These are phyloP conservation scores for Macroglossus sobrinus DNA, from an alignment of 2,113 vertebrate genomes.

Conservation along the genomic window DNA sequence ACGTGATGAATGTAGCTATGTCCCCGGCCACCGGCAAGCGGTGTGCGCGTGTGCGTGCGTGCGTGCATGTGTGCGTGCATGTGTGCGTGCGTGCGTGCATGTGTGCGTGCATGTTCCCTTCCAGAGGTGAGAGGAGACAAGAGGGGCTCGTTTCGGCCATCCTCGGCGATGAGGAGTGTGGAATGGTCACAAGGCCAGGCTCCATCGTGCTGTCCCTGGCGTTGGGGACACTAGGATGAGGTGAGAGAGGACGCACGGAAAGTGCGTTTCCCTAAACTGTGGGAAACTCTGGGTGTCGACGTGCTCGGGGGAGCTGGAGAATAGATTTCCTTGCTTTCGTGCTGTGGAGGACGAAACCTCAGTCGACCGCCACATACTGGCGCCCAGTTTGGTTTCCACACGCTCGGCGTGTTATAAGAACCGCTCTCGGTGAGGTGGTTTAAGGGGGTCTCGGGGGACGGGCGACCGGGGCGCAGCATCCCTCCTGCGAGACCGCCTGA, in stretches of 20 bases:
- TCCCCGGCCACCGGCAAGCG: background rate
- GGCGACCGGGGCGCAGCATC: background rate
- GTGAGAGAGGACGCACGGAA: background rate
- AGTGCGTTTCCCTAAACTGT: background rate
- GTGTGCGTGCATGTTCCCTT: background rate
- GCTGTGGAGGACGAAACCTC: background rate
- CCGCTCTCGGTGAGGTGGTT: background rate
- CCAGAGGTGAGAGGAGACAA: background rate
- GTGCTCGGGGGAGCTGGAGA: background rate
- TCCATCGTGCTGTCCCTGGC: background rate
- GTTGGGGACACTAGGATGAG: background rate
- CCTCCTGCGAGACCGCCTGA: background rate
- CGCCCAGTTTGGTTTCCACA: background rate
- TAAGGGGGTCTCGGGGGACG: background rate
- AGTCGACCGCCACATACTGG: background rate
- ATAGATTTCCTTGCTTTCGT: constrained; percentile 6
- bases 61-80: background rate
- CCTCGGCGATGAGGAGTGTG: background rate
- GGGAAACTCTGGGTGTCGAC: background rate
- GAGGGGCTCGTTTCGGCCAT: background rate
- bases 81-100: no score
- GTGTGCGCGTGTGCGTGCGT: background rate
- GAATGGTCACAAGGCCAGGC: background rate
- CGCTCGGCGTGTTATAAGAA: background rate
- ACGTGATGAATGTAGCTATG: background rate